Evolutionary conservation across 2,113 vertebrate genomes (phyloP).

Genomic region (Gopherus evgoodei): DNA sequence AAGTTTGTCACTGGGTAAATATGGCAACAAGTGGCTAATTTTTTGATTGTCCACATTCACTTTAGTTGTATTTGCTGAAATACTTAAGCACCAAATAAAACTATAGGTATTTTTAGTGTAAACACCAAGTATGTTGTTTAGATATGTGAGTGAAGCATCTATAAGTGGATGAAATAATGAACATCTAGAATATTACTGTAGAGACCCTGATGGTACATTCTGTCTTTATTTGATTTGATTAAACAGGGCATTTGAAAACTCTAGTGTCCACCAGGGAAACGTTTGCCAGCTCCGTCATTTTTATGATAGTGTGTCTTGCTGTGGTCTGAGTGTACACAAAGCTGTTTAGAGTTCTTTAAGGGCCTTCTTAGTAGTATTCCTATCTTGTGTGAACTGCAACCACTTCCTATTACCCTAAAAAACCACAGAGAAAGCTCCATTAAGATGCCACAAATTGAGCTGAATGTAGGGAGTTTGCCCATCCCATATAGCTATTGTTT

Average conservation of each 20-base stretch:
- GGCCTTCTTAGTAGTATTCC: not conserved
- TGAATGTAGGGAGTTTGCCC: not conserved
- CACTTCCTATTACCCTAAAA: not conserved
- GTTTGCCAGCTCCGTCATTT: not conserved
- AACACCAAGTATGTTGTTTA: not conserved
- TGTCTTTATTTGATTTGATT: not conserved
- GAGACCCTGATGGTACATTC: not conserved
- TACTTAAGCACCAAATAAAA: not conserved
- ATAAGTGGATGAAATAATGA: not conserved
- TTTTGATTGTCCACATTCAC: not conserved
- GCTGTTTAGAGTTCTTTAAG: conserved; percentile 2
- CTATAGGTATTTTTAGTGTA: not conserved
- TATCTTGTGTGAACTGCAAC: conserved; percentile 3
- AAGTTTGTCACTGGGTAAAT: not conserved
- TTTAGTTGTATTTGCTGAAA: not conserved
- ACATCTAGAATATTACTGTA: not conserved
- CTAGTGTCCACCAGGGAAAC: not conserved
- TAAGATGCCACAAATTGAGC: not conserved
- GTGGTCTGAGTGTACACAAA: not conserved
- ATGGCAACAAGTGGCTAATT: not conserved
- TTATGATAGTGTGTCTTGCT: not conserved
- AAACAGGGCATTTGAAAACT: not conserved
- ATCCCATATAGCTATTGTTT: not conserved
- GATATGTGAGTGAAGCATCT: not conserved
- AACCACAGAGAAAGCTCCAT: not conserved